phyloP scores from a whole-genome alignment of 2,888 invertebrate genomes.

The Sepioteuthis lessoniana region DNA sequence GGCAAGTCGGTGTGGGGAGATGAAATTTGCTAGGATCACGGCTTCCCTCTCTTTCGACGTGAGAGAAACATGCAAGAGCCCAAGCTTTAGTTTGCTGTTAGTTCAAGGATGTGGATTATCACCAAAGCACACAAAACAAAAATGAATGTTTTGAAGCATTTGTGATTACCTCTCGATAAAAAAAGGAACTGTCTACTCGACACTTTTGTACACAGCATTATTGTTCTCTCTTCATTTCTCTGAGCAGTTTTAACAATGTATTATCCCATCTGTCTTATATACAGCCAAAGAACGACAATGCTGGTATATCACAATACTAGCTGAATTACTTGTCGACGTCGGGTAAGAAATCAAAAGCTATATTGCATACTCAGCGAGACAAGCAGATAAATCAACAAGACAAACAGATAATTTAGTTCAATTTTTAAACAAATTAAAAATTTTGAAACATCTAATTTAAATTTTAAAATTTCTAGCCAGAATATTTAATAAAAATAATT shows the following conservation, averaged over 20 bases:
- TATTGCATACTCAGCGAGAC: too few relatives aligned
- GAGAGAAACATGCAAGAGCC: background rate
- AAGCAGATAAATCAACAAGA: too few relatives aligned
- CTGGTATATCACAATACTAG: background rate
- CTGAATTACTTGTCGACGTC: background rate
- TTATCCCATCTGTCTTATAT: background rate
- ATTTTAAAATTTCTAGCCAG: too few relatives aligned
- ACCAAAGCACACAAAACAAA: background rate
- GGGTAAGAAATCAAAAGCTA: too few relatives aligned
- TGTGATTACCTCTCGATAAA: too few relatives aligned
- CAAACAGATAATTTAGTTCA: too few relatives aligned
- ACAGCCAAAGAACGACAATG: background rate
- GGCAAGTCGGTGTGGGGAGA: background rate
- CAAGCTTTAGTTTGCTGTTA: background rate
- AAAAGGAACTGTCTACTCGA: too few relatives aligned
- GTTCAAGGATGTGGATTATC: background rate
- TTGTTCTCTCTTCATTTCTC: background rate
- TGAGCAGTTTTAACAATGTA: background rate
- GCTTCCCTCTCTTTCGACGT: background rate
- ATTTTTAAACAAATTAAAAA: too few relatives aligned
- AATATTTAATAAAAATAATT: too few relatives aligned
- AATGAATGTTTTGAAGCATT: background rate
- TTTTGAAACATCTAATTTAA: too few relatives aligned
- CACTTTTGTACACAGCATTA: background rate
- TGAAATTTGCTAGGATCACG: background rate